Conservation (phyloP, 2,888 invertebrate genomes). For the Mantis religiosa region DNA sequence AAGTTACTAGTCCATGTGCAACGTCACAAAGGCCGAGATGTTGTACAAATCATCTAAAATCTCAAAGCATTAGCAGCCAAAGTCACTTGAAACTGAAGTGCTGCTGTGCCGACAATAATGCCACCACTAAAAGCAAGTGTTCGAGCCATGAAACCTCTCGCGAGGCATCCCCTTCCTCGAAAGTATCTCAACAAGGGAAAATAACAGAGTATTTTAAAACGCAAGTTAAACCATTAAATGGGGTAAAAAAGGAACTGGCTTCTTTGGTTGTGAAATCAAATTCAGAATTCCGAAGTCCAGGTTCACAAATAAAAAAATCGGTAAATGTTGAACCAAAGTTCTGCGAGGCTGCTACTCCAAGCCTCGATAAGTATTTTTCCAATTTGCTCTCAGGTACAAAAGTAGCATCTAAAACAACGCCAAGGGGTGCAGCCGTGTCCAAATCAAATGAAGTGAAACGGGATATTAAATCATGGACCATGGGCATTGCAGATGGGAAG, state of each 20-base stretch:
- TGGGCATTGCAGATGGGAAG: neutral
- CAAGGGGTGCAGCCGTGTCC: neutral
- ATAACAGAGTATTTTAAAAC: constrained; percentile 83
- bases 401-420: neutral
- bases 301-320: constrained; percentile 2
- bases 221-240: constrained; percentile 65
- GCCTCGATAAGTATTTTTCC: constrained; percentile 22
- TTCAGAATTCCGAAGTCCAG: constrained; percentile 13
- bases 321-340: constrained; percentile 11
- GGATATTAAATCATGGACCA: neutral
- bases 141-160: neutral
- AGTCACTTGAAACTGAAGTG: neutral
- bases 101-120: constrained; percentile 2
- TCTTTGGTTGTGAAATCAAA: constrained; percentile 3
- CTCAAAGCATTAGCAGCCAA: constrained; percentile 29
- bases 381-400: constrained; percentile 20
- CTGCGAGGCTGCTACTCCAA: neutral
- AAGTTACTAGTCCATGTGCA: constrained; percentile 17
- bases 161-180: constrained; percentile 3
- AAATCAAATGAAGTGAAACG: neutral
- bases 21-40: constrained; percentile 20
- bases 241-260: constrained; percentile 23
- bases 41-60: constrained; percentile 34
- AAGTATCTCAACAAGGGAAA: constrained; percentile 57
- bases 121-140: constrained; percentile 30